phyloP scores from a whole-genome alignment of 2,888 invertebrate species.

The Pemphredon lugubris region DNA sequence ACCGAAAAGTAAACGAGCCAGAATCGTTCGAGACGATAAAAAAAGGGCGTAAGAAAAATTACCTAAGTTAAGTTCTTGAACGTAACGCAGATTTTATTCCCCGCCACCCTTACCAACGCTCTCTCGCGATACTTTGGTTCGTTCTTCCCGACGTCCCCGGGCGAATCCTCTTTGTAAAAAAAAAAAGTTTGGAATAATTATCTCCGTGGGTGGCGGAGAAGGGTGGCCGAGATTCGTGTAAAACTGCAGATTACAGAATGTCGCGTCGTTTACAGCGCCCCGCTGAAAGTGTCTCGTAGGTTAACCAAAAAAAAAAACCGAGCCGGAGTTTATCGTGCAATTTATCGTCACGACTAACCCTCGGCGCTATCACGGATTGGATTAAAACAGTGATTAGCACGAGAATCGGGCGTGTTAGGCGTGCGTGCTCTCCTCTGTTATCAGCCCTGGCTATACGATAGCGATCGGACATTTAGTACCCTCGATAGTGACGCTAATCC shows the following conservation, averaged over 20 bases:
- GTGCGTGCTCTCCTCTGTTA: conserved; percentile 67
- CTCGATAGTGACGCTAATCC: conserved; percentile 77
- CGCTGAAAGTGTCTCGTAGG: conserved; percentile 61
- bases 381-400: conserved; percentile 77
- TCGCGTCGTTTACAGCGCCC: conserved; percentile 44
- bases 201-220: conserved; percentile 22
- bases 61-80: too few species aligned
- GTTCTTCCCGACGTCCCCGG: neutral
- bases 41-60: too few species aligned
- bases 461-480: conserved; percentile 76
- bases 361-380: conserved; percentile 70
- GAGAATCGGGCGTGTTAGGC: conserved; percentile 68
- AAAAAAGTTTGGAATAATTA: conserved; percentile 53
- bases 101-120: neutral
- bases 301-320: conserved; percentile 41
- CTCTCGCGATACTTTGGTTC: neutral
- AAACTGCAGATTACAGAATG: conserved; percentile 53
- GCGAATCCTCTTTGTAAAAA: neutral
- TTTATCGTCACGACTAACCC: conserved; percentile 71
- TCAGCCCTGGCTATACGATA: conserved; percentile 67
- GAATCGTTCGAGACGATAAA: too few species aligned
- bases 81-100: neutral
- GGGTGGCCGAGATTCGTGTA: conserved; percentile 48
- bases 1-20: too few species aligned
- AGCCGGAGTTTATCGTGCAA: conserved; percentile 62